A percentile compares a stretch with the other conserved stretches of the same genome.
Conservation (phyloP, 2,113 vertebrate species). For the Merops nubicus region DNA sequence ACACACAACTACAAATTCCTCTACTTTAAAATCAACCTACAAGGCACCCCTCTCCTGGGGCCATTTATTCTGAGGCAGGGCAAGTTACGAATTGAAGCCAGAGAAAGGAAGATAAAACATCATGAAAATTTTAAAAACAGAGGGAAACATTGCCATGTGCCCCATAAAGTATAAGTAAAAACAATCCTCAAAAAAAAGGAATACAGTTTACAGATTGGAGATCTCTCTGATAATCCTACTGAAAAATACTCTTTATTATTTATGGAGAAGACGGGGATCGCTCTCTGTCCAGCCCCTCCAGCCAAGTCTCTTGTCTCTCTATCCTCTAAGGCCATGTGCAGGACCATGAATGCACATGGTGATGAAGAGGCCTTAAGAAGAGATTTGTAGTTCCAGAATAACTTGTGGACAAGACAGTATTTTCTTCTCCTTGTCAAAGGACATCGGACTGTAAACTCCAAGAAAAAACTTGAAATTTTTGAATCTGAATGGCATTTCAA, state of each 20-base stretch:
- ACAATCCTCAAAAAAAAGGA: background rate
- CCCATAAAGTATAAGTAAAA: constrained; percentile 30
- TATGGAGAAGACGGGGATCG: background rate
- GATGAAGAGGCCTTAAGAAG: background rate
- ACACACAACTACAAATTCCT: background rate
- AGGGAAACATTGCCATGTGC: background rate
- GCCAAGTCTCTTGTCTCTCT: background rate
- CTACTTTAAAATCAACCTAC: constrained; percentile 35
- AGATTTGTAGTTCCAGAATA: background rate
- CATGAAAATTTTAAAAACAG: constrained; percentile 1
- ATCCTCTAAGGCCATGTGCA: background rate
- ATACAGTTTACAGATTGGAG: background rate
- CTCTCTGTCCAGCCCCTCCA: background rate
- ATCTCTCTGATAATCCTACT: background rate
- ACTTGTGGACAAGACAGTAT: background rate
- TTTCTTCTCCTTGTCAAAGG: background rate
- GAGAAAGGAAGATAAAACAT: constrained; percentile 26
- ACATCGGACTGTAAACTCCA: background rate
- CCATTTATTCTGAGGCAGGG: constrained; percentile 14
- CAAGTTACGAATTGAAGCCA: constrained; percentile 30
- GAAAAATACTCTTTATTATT: background rate
- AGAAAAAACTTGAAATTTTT: background rate
- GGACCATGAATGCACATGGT: background rate
- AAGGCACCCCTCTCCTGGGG: background rate
- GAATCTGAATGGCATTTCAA: constrained; percentile 12